Percentiles rank a stretch among this genome's conserved stretches.
Conservation (phyloP, 2,888 invertebrate species). For the Dynastes tityus region DNA sequence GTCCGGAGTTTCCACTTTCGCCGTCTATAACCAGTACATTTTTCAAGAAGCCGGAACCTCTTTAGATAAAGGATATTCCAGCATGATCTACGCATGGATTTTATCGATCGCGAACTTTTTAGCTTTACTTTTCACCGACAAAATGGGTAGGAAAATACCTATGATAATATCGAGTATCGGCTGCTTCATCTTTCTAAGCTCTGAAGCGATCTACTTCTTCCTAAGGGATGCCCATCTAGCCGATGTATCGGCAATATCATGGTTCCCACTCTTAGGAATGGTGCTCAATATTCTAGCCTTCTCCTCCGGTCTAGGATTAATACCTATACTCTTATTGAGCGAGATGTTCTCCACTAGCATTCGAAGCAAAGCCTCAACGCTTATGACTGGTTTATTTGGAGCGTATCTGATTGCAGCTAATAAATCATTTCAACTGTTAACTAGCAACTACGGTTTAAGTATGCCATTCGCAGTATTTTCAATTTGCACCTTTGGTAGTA, state of each 20-base stretch:
- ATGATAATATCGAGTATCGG: conserved; percentile 56
- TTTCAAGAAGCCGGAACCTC: conserved; percentile 64
- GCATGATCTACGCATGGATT: conserved; percentile 61
- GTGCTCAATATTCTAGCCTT: conserved; percentile 60
- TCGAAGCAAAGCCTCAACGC: conserved; percentile 60
- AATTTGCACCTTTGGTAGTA: conserved; percentile 55
- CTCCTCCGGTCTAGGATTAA: conserved; percentile 60
- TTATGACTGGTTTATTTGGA: conserved; percentile 60
- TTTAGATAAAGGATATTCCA: conserved; percentile 61
- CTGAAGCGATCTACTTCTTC: conserved; percentile 58
- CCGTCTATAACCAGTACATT: conserved; percentile 62
- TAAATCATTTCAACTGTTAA: conserved; percentile 63
- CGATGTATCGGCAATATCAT: conserved; percentile 56
- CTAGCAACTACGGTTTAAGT: conserved; percentile 59
- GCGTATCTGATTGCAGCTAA: conserved; percentile 58
- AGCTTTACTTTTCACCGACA: conserved; percentile 56
- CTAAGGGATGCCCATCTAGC: conserved; percentile 55
- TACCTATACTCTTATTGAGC: conserved; percentile 60
- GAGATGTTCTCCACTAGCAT: conserved; percentile 65
- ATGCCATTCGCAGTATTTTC: conserved; percentile 62
- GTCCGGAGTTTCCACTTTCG: conserved; percentile 62
- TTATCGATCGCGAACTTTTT: conserved; percentile 46
- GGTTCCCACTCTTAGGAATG: conserved; percentile 63
- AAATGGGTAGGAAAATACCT: conserved; percentile 59
- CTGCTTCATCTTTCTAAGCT: conserved; percentile 55